Evolutionary conservation across 2,113 vertebrate species (phyloP).

Genomic region (Peromyscus polionotus): DNA sequence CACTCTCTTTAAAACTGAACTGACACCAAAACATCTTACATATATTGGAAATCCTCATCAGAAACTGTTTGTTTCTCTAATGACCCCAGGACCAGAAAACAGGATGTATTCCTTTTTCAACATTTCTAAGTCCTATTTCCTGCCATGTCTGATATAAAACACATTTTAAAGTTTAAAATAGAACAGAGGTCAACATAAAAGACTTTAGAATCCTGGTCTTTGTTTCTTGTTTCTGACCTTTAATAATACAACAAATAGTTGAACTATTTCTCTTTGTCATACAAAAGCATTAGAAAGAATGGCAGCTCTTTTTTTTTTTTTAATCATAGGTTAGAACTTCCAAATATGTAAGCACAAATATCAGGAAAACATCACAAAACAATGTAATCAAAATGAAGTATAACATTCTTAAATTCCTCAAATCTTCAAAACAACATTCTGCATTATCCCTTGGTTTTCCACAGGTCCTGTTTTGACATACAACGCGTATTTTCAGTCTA

Average conservation of each 20-base stretch:
- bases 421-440: neutral
- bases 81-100: conserved; percentile 87
- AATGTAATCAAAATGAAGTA: conserved; percentile 15
- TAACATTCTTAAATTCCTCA: conserved; percentile 27
- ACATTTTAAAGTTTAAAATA: conserved; percentile 88
- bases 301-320: conserved; percentile 43
- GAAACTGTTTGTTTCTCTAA: conserved; percentile 93
- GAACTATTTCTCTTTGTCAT: conserved; percentile 69
- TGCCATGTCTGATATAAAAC: conserved; percentile 89
- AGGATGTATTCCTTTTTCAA: conserved; percentile 83
- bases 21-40: conserved; percentile 91
- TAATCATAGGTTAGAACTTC: conserved; percentile 41
- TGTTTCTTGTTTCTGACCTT: conserved; percentile 87
- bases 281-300: conserved; percentile 43
- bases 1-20: conserved; percentile 89
- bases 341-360: conserved; percentile 35
- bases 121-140: conserved; percentile 83
- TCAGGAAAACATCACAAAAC: neutral
- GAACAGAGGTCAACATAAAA: conserved; percentile 92
- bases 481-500: neutral
- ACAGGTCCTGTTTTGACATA: neutral
- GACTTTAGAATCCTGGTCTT: conserved; percentile 85
- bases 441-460: too few species aligned
- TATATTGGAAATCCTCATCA: conserved; percentile 86
- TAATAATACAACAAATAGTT: conserved; percentile 85